Evolutionary conservation across 2,888 invertebrate species (phyloP), one percentile per base, ranked within the genome.

Genomic region (Monochamus alternatus): DNA sequence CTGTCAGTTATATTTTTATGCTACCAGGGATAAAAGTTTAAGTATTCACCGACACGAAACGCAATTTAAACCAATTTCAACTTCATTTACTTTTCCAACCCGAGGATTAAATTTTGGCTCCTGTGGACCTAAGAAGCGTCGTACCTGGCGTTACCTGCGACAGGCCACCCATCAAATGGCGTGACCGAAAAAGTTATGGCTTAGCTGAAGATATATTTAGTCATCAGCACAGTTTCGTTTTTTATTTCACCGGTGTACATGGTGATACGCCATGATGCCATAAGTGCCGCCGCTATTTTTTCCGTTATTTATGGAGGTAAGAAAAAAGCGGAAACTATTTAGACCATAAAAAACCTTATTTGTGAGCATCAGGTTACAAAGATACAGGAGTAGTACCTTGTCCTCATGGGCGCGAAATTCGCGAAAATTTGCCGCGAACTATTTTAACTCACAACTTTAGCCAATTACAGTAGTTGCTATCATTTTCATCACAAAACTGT

Each of bases 1-100:
- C 5, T 38, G 38, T 5, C 38, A 38, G 0, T 38, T 38, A 38
- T 5, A 99, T 99, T 93, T 99, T 99, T 94, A 99, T 99, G 90
- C 98, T 99, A 84, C 99, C 99, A 99, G 90, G 0, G 89, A 88
- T 38, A 9, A 75, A 71, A 67, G 67, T 12, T 47, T 1, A 47
- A 47, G 7, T 47, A 12, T 12, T 9, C 10, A 12, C 43, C 22
- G 12, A 32, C 32, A 62, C n/a, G 30, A 14, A 59, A 5, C n/a
- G n/a, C 14, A 63, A 1, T 43, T 12, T 3, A 63, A 14, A 59
- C 9, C 22, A 22, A 22, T 22, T 22, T 3, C 22, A 58, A 30
- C 9, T 60, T 4, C 12, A 62, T 32, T 62, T 32, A 7, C 60
- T 38, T 38, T 38, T 5, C 10, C 31, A 32, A 62, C 47, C 8